Base-by-base conservation (phyloP, 2,888 invertebrate species). In the Nezara viridula region DNA sequence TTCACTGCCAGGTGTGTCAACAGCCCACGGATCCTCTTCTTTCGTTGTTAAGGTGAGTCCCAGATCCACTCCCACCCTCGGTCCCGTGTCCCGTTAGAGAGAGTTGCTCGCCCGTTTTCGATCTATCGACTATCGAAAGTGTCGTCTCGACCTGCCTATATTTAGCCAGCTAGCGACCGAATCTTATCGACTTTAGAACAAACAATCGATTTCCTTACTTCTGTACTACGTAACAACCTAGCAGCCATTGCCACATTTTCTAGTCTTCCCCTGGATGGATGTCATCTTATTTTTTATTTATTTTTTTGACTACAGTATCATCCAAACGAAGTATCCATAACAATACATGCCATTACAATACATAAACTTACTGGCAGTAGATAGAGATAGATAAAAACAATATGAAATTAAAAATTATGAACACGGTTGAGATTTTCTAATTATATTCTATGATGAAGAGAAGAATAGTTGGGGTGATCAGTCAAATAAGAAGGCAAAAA, bases 61-160 rank as follows among this genome's bases (percentile, higher is more conserved):
- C 60, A 19, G 19, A 37, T 73, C 32, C 37, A 60, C 66, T 37
- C 66, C 66, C 66, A 73, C 66, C 66, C 55, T 0, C 0, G 19
- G 7, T 6, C 2, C 27, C 6, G 27, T 37, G 66, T 73, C 32
- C 66, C 66, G 66, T 73, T 73, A 73, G 66, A 73, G 66, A 73
- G 66, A 73, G 66, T 73, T 60, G 27, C 60, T 16, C 27, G 27
- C 24, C n/a, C n/a, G 55, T 55, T 55, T 32, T 60, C 66, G 32
- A 73, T 73, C 66, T 73, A 73, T 73, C 66, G 66, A 73, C 5
- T 73, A 73, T 73, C 66, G 66, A 73, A 73, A 73, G 66, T 73
- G 66, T 21, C 66, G 0, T 73, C 66, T 19, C 32, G 7, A 14
- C 27, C 3, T 19, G 66, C 27, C 66, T 73, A 73, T 73, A 73